A percentile compares a stretch with the other conserved stretches of the same genome.
These are phyloP conservation scores for Cartodere bifasciata DNA, from an alignment of 2,888 invertebrate species.

Conservation along the genomic window DNA sequence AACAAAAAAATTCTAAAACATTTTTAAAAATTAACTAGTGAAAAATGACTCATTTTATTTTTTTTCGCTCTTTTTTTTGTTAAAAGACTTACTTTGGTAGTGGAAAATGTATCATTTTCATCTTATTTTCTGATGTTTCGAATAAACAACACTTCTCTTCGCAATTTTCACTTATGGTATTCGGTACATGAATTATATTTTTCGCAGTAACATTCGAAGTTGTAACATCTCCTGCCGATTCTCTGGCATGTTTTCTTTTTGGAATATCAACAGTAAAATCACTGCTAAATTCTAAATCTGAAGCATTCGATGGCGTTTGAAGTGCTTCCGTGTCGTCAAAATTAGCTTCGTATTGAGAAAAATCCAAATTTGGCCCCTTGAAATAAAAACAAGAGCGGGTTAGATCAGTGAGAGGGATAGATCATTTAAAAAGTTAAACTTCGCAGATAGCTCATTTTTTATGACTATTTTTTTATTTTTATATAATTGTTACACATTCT, in stretches of 20 bases:
- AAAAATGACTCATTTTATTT: not conserved
- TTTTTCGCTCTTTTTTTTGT: conserved; percentile 2
- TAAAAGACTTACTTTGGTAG: conserved; percentile 38
- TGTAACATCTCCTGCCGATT: conserved; percentile 13
- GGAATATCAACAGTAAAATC: conserved; percentile 28
- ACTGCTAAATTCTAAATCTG: conserved; percentile 48
- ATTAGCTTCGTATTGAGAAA: conserved; percentile 20
- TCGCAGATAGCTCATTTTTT: too few relatives aligned
- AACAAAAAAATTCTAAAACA: not conserved
- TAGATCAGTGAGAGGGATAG: too few relatives aligned
- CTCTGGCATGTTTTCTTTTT: conserved; percentile 17
- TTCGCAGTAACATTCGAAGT: conserved; percentile 3
- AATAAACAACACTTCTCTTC: conserved; percentile 9
- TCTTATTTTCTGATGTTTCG: conserved; percentile 17
- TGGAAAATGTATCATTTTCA: conserved; percentile 46
- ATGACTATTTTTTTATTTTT: too few relatives aligned
- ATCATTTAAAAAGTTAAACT: too few relatives aligned
- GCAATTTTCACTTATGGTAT: not conserved
- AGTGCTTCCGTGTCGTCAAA: conserved; percentile 43
- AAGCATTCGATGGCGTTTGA: conserved; percentile 68
- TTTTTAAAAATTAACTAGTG: conserved; percentile 3
- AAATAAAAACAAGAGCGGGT: conserved; percentile 12
- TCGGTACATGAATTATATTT: not conserved
- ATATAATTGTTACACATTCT: too few relatives aligned
- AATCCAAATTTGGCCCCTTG: conserved; percentile 21